Base-by-base conservation (phyloP, 2,888 invertebrate genomes). In the Bugulina stolonifera region DNA sequence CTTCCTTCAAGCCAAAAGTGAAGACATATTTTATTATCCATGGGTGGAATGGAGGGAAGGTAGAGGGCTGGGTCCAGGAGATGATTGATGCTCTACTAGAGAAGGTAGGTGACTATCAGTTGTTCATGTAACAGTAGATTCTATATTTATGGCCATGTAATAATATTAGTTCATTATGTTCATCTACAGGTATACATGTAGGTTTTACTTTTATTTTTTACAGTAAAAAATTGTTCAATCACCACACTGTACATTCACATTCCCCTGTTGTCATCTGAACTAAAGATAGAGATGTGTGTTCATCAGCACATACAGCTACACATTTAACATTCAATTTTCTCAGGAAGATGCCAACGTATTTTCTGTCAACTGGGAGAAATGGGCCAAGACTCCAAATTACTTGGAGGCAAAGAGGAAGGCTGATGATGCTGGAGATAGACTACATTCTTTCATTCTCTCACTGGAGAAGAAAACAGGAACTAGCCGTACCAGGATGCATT, bases 1-100 rank as follows among this genome's bases (percentile, higher is more conserved):
- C 2, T 2, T 64, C 64, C 18, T 64, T 64, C 27, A 27, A 64
- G 29, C 64, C 64, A 29, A 64, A 64, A 27, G 64, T 32, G 10
- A 64, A 32, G 32, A 64, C 29, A 5, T 64, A 64, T 32, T 64
- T 64, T n/a, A 64, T 64, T n/a, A 64, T 64, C 64, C 64, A 64
- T 64, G 64, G 64, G 3, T 64, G 64, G 64, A 64, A 64, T 64
- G 64, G 64, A 14, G 64, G 64, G 10, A 64, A 10, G 3, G 32
- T 25, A 3, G 64, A 64, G 10, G 64, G 64, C n/a, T 64, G 64
- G 64, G 32, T 34, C 18, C 3, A 22, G 22, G 64, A 64, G 18
- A 64, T 64, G 64, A 64, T 3, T 5, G 27, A 27, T 64, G 64
- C 64, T 64, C 32, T 64, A n/a, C 32, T 64, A 3, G 5, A 64